These are phyloP conservation scores for Bombus pascuorum DNA, from an alignment of 1,140 invertebrate genomes.

Conservation along the genomic window DNA sequence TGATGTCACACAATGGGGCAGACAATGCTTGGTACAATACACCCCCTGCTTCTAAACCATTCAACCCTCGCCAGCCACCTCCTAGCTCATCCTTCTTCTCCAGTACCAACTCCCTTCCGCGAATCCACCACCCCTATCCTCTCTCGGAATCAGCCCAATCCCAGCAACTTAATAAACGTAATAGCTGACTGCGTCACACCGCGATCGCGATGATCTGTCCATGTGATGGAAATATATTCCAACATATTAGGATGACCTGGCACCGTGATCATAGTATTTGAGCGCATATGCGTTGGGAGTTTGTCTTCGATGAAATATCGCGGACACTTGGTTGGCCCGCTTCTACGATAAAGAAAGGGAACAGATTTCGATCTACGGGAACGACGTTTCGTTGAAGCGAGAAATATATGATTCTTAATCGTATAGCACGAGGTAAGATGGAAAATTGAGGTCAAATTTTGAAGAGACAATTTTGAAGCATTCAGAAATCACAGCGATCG, in stretches of 20 bases:
- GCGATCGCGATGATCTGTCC: constrained; percentile 79
- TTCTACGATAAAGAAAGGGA: too few species aligned
- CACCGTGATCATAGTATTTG: constrained; percentile 25
- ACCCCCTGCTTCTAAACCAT: constrained; percentile 76
- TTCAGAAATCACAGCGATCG: too few species aligned
- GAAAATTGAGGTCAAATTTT: too few species aligned
- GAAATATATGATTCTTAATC: too few species aligned
- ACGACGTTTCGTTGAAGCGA: too few species aligned
- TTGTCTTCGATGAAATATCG: constrained; percentile 41
- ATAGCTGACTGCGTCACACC: constrained; percentile 79
- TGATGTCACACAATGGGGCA: constrained; percentile 83
- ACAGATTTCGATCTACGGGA: too few species aligned
- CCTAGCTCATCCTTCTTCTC: constrained; percentile 28
- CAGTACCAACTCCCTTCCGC: neutral
- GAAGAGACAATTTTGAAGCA: too few species aligned
- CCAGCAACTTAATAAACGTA: constrained; percentile 82
- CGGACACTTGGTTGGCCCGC: too few species aligned
- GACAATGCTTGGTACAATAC: constrained; percentile 82
- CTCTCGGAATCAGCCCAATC: constrained; percentile 60
- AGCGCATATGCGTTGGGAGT: neutral
- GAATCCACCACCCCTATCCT: constrained; percentile 46
- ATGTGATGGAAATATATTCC: constrained; percentile 72
- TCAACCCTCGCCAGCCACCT: constrained; percentile 54
- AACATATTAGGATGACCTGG: constrained; percentile 71
- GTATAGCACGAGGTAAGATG: too few species aligned